Evolutionary conservation across 2,888 invertebrate species (phyloP), one percentile per base, ranked within the genome.

Genomic region (Falcaria lacertinaria): DNA sequence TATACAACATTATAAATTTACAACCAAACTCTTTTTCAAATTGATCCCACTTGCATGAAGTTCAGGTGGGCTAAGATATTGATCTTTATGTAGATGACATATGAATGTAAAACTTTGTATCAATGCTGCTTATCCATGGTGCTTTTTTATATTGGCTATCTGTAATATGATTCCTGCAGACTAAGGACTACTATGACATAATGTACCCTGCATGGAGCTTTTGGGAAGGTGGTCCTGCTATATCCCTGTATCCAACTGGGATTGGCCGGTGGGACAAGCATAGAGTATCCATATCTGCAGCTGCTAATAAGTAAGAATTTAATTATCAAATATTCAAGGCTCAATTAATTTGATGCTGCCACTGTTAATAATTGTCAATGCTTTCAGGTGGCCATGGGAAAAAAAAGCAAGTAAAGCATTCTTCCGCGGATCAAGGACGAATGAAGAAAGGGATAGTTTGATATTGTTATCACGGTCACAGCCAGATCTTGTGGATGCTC

Each of bases 161-260:
- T 7, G 11, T 34, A 13, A 1, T 42, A 1, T 39, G 38, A 41
- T 46, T 38, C 42, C 72, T 76, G 34, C 70, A 90, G 94, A 94
- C 95, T 0, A 68, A 76, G 34, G 93, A 96, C 28, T 96, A 96
- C 80, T 91, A 91, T 75, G 99, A 99, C 72, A 97, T 99, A 48
- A 95, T 96, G 93, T 96, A 96, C 75, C 98, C 98, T 0, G 96
- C 98, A 0, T 99, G 98, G 98, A 94, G 97, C 33, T 99, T 99
- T 80, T 98, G 98, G 98, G 97, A 97, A 83, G 98, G 98, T 17
- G 99, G 99, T 0, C 99, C 99, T 11, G 98, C 98, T 0, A 98
- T 98, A 58, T 93, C 94, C 32, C 85, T 98, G 7, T 98, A 98
- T 84, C 98, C 98, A 0, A 94, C 93, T 42, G 98, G 98, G 15